Evolutionary conservation across 64 coral and sea anemone genomes (phyloP).

Genomic region (Porites lutea): DNA sequence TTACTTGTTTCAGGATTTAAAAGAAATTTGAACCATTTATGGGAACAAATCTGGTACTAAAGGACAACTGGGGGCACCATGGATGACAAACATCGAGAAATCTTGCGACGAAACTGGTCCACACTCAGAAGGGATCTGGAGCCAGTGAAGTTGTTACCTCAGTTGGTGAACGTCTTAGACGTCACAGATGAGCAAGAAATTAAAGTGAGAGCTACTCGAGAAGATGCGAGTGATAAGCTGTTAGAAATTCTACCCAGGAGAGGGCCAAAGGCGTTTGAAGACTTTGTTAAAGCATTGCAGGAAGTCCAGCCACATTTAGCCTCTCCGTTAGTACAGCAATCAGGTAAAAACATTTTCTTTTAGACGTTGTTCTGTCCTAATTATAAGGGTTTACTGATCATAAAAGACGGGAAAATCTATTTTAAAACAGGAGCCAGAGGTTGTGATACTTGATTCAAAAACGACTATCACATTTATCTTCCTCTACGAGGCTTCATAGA

Average conservation of each 20-base stretch:
- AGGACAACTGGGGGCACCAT: neutral
- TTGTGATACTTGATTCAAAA: too few relatives aligned
- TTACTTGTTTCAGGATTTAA: too few relatives aligned
- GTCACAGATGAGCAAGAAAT: conserved; percentile 71
- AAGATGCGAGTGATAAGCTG: conserved; percentile 52
- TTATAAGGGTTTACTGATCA: neutral
- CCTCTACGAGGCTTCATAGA: too few relatives aligned
- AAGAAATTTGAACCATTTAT: neutral
- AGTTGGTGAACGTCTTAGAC: conserved; percentile 52
- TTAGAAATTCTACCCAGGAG: conserved; percentile 76
- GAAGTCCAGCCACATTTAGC: conserved; percentile 51
- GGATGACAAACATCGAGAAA: conserved; percentile 67
- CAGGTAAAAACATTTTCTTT: neutral
- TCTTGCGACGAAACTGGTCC: conserved; percentile 36
- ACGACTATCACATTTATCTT: too few relatives aligned
- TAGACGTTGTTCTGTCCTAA: neutral
- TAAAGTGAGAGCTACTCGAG: conserved; percentile 39
- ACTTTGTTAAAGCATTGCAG: conserved; percentile 69
- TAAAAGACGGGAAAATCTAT: too few relatives aligned
- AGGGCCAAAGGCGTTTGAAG: conserved; percentile 68
- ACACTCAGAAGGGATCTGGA: conserved; percentile 65
- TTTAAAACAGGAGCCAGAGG: too few relatives aligned
- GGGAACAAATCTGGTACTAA: neutral
- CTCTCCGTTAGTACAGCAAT: conserved; percentile 1
- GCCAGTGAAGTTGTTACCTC: conserved; percentile 53